Evolutionary conservation across 2,113 vertebrate genomes (phyloP).

Genomic region (Alethe diademata): DNA sequence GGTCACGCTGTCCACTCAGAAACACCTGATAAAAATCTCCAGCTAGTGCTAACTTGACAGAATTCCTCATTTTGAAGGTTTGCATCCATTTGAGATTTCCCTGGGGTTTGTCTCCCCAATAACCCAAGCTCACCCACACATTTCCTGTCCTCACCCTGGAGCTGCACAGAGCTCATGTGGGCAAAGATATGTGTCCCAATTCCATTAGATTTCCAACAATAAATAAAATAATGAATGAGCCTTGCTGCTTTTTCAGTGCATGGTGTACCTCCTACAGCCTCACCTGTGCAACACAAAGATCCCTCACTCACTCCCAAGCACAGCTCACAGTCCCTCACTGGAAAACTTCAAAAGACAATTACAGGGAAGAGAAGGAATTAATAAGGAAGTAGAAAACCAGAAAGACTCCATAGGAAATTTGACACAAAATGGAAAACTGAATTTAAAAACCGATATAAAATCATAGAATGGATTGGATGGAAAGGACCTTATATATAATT

Average conservation of each 20-base stretch:
- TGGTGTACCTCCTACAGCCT: background rate
- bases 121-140: background rate
- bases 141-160: background rate
- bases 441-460: background rate
- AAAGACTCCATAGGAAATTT: background rate
- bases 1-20: constrained; percentile 21
- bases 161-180: accelerated
- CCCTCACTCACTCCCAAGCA: background rate
- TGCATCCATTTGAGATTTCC: constrained; percentile 26
- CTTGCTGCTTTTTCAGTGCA: background rate
- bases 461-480: background rate
- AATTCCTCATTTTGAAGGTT: constrained; percentile 2
- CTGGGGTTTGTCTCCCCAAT: background rate
- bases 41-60: constrained; percentile 19
- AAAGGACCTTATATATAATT: background rate
- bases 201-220: background rate
- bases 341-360: background rate
- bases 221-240: background rate
- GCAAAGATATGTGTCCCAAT: accelerated
- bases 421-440: background rate
- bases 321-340: background rate
- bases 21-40: constrained; percentile 18
- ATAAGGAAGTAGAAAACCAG: background rate
- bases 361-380: background rate
- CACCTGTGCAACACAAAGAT: background rate